Base-by-base conservation (phyloP, 2,888 invertebrate species). In the Apomyelois bistriatella region DNA sequence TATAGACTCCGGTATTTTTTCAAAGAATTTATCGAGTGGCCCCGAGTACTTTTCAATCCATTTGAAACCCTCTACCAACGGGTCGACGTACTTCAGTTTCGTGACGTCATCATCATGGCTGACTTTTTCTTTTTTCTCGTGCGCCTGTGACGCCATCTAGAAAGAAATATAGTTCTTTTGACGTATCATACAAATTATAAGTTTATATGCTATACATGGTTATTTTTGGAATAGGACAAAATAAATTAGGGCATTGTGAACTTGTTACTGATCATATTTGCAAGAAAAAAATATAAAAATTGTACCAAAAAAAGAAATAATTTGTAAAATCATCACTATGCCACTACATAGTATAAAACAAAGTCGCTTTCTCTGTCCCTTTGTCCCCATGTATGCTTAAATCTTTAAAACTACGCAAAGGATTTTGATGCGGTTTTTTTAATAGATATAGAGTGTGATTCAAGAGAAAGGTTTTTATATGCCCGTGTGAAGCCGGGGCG, bases 21-120 rank as follows among this genome's bases (percentile, higher is more conserved):
- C 80, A 79, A 93, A 93, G 61, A 92, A 80, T 56, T 88, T 91
- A 49, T 92, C 92, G 22, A 94, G 59, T 1, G 76, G 75, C 0
- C 88, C 85, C 12, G 89, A 82, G 62, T 93, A 92, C 52, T 85
- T 91, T 61, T 93, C 93, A 1, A 92, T 85, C 93, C 93, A 94
- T 58, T 85, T 92, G 0, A 93, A 90, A 0, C 93, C 91, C 5
- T 90, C 89, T 58, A 63, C 89, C 68, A 93, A 76, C 0, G 93
- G 93, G 59, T 93, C 88, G 85, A 85, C 86, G 41, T 80, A 71
- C 50, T 70, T 81, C 0, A 71, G 10, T 22, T 22, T 22, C 10
- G 12, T 15, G 30, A 9, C 13, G 15, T 32, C 40, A 38, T 38
- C 28, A n/a, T 13, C 1, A 6, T 50, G n/a, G n/a, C n/a, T 38